These are phyloP conservation scores for Pygmarrhopalites habei DNA, from an alignment of 1,140 invertebrate species.

Conservation along the genomic window DNA sequence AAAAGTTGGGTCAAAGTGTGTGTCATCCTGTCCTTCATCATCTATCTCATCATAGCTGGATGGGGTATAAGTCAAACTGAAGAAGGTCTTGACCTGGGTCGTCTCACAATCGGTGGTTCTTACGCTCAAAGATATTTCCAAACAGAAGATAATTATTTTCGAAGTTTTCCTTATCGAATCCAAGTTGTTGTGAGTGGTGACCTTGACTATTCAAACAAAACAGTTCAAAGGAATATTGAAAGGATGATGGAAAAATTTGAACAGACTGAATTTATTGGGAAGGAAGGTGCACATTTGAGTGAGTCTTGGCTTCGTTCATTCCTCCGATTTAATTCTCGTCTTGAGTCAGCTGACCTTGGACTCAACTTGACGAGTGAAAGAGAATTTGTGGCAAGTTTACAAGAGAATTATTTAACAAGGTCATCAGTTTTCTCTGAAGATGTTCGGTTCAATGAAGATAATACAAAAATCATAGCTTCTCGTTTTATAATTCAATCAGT, in stretches of 20 bases:
- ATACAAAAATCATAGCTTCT: no score
- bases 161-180: constrained; percentile 83
- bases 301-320: constrained; percentile 87
- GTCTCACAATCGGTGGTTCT: constrained; percentile 76
- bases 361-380: constrained; percentile 62
- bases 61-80: constrained; percentile 80
- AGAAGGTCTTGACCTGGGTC: constrained; percentile 79
- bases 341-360: constrained; percentile 61
- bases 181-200: constrained; percentile 81
- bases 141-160: constrained; percentile 77
- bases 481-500: constrained; percentile 81
- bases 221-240: constrained; percentile 69
- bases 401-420: constrained; percentile 68
- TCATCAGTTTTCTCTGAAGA: constrained; percentile 70
- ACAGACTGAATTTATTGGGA: constrained; percentile 66
- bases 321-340: constrained; percentile 64
- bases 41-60: constrained; percentile 74
- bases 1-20: constrained; percentile 64
- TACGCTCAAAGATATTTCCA: constrained; percentile 86
- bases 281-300: constrained; percentile 63
- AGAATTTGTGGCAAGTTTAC: constrained; percentile 65
- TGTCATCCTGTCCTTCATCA: constrained; percentile 54
- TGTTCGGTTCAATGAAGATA: constrained; percentile 72
- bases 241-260: constrained; percentile 70
- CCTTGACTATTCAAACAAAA: constrained; percentile 75